phyloP scores from a whole-genome alignment of 1,140 invertebrate species.

The Gonioctena quinquepunctata region DNA sequence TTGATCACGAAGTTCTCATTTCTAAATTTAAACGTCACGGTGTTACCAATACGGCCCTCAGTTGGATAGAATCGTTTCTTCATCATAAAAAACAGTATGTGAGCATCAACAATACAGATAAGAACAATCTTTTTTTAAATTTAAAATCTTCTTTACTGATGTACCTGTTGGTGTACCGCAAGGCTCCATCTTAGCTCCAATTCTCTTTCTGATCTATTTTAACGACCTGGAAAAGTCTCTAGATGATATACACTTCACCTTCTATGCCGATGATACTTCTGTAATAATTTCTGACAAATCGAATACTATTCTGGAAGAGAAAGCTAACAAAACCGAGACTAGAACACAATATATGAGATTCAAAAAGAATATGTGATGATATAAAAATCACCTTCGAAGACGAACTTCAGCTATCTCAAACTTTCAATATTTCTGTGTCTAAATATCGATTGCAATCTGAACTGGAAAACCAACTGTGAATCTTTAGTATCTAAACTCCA shows the following conservation, averaged over 20 bases:
- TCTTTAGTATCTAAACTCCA: neutral
- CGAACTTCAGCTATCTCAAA: neutral
- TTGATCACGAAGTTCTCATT: neutral
- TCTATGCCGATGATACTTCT: neutral
- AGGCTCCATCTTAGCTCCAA: neutral
- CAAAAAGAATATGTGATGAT: neutral
- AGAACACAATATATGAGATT: neutral
- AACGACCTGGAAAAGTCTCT: neutral
- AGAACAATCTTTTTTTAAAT: neutral
- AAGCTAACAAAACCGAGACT: neutral
- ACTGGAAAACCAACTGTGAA: neutral
- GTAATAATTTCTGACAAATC: neutral
- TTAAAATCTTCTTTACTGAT: neutral
- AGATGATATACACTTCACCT: neutral
- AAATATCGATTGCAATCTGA: neutral
- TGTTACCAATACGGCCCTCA: neutral
- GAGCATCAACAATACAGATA: neutral
- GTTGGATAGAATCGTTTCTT: neutral
- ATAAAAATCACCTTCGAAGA: neutral
- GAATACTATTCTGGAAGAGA: neutral
- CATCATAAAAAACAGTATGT: neutral
- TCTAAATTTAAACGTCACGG: neutral
- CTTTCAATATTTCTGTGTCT: neutral
- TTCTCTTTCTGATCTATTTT: neutral
- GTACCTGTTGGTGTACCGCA: neutral